These are phyloP conservation scores for Tinea semifulvella DNA, from an alignment of 2,888 invertebrate species.

Conservation along the genomic window DNA sequence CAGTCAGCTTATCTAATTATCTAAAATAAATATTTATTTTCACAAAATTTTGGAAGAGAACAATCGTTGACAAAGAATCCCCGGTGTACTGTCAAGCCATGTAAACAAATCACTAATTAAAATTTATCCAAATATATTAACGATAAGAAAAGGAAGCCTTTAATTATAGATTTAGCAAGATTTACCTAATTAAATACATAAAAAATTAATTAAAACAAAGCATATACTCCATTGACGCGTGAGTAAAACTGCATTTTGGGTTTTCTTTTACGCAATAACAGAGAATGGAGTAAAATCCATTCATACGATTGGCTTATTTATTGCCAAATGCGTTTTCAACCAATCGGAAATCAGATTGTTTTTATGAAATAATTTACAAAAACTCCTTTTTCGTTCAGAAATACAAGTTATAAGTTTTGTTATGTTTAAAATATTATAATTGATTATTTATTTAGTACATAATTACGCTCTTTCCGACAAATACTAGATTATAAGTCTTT, in stretches of 20 bases:
- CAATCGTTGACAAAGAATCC: not conserved
- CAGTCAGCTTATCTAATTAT: constrained; percentile 6
- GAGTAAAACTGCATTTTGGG: constrained; percentile 5
- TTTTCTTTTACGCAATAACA: not conserved
- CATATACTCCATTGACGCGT: not conserved
- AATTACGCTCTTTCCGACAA: too few relatives aligned
- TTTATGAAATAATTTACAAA: not conserved
- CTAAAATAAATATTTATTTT: constrained; percentile 6
- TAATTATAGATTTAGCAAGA: not conserved
- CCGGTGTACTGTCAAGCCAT: not conserved
- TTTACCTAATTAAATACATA: constrained; percentile 5
- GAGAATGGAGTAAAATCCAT: not conserved
- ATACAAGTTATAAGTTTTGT: too few relatives aligned
- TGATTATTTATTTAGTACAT: too few relatives aligned
- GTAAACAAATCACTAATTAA: not conserved
- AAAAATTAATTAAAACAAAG: constrained; percentile 4
- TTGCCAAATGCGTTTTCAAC: not conserved
- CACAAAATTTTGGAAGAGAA: not conserved
- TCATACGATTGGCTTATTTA: not conserved
- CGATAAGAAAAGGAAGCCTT: not conserved
- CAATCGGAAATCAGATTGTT: not conserved
- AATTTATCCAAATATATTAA: not conserved
- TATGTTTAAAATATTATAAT: too few relatives aligned
- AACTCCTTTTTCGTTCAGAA: not conserved
- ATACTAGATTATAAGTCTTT: too few relatives aligned